Conservation (phyloP, 2,888 invertebrate species). For the Trichopria drosophilae region DNA sequence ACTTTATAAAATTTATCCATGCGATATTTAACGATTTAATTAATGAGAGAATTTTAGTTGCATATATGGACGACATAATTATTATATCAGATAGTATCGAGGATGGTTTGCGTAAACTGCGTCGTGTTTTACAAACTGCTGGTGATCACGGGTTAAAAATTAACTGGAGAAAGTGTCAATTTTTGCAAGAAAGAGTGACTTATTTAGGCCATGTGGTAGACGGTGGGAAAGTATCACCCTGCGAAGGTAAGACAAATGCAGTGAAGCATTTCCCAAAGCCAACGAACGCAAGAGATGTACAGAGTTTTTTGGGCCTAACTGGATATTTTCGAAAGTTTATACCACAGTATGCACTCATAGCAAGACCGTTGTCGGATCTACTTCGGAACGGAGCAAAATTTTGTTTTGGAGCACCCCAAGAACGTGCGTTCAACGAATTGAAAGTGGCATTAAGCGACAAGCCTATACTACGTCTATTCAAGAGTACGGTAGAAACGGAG, state of each 20-base stretch:
- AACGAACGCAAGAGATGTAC: conserved; percentile 7
- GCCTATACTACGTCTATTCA: no score
- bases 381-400: no score
- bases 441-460: conserved; percentile 4
- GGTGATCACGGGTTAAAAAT: conserved; percentile 6
- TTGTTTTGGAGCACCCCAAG: conserved; percentile 6
- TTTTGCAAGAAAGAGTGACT: conserved; percentile 1
- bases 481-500: no score
- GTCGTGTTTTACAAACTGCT: conserved; percentile 3
- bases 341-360: conserved; percentile 11
- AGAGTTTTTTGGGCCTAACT: conserved; percentile 25
- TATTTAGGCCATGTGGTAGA: conserved; percentile 18
- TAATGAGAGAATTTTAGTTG: no score
- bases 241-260: conserved; percentile 14
- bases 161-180: conserved; percentile 20
- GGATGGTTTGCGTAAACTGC: no score
- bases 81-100: no score
- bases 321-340: conserved; percentile 27
- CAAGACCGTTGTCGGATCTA: conserved; percentile 15
- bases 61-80: no score
- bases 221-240: conserved; percentile 6
- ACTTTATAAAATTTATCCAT: no score
- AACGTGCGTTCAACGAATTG: conserved; percentile 8
- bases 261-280: conserved; percentile 12
- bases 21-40: no score